phyloP scores from a whole-genome alignment of 2,113 vertebrate genomes.

The Microtus ochrogaster region DNA sequence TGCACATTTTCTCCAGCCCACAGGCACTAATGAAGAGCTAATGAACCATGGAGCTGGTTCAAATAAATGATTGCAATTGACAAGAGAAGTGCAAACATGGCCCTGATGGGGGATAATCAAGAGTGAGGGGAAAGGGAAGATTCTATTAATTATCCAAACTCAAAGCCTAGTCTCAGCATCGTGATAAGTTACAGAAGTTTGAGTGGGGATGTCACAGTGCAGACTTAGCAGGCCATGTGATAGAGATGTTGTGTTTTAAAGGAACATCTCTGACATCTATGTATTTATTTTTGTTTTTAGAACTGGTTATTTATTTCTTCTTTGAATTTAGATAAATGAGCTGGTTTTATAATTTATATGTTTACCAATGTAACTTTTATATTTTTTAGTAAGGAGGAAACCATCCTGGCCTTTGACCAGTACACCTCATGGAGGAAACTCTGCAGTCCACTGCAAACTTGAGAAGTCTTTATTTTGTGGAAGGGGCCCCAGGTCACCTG shows the following conservation, averaged over 20 bases:
- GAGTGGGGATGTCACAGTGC: not conserved
- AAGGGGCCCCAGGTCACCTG: not conserved
- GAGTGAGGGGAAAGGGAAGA: slow-evolving; percentile 47
- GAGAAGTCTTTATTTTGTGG: not conserved
- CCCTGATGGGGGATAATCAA: slow-evolving; percentile 70
- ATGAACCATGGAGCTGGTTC: slow-evolving; percentile 64
- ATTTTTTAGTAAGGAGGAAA: slow-evolving; percentile 3
- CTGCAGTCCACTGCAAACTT: not conserved
- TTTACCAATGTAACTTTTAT: not conserved
- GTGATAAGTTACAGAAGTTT: slow-evolving; percentile 56
- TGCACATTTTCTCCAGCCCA: slow-evolving; percentile 49
- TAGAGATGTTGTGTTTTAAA: not conserved
- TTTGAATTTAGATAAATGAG: slow-evolving; percentile 23
- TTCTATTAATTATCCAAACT: slow-evolving; percentile 68
- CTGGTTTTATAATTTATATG: slow-evolving; percentile 26
- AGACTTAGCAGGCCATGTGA: not conserved
- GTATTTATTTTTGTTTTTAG: slow-evolving; percentile 4
- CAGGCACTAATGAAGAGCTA: slow-evolving; percentile 70
- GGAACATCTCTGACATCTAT: not conserved
- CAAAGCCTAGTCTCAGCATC: not conserved
- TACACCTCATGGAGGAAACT: not conserved
- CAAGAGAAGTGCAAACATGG: slow-evolving; percentile 53
- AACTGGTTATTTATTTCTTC: not conserved
- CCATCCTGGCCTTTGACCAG: not conserved
- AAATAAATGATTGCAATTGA: slow-evolving; percentile 70